Evolutionary conservation across 2,888 invertebrate species (phyloP).

Genomic region (Parnassius glacialis): DNA sequence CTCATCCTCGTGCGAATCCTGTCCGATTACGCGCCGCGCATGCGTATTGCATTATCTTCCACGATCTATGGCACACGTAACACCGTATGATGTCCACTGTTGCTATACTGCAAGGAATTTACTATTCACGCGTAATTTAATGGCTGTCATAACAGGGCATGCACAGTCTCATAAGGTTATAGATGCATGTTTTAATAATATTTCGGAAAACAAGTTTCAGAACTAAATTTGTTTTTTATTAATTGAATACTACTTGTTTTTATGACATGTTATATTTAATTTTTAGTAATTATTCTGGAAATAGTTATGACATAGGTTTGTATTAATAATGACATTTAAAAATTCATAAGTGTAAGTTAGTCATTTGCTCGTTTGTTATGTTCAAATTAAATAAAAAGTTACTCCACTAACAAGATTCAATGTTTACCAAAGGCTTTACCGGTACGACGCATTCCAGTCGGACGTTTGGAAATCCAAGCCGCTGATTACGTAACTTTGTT

Average conservation of each 20-base stretch:
- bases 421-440: slow-evolving; percentile 2
- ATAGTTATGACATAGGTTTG: too few species aligned
- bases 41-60: slow-evolving; percentile 72
- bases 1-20: slow-evolving; percentile 75
- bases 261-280: too few species aligned
- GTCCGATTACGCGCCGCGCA: slow-evolving; percentile 75
- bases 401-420: not conserved
- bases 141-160: not conserved
- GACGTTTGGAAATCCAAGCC: slow-evolving; percentile 24
- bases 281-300: too few species aligned
- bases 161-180: not conserved
- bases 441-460: slow-evolving; percentile 18
- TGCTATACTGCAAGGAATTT: slow-evolving; percentile 30
- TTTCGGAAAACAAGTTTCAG: too few species aligned
- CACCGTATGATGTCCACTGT: slow-evolving; percentile 40
- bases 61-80: slow-evolving; percentile 54
- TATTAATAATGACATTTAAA: too few species aligned
- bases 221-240: too few species aligned
- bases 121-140: slow-evolving; percentile 12
- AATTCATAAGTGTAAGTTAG: too few species aligned
- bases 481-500: slow-evolving; percentile 50
- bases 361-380: too few species aligned
- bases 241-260: too few species aligned
- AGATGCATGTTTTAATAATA: too few species aligned
- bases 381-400: too few species aligned